Conservation (phyloP, 2,888 invertebrate species). For the Scrobipalpa costella region DNA sequence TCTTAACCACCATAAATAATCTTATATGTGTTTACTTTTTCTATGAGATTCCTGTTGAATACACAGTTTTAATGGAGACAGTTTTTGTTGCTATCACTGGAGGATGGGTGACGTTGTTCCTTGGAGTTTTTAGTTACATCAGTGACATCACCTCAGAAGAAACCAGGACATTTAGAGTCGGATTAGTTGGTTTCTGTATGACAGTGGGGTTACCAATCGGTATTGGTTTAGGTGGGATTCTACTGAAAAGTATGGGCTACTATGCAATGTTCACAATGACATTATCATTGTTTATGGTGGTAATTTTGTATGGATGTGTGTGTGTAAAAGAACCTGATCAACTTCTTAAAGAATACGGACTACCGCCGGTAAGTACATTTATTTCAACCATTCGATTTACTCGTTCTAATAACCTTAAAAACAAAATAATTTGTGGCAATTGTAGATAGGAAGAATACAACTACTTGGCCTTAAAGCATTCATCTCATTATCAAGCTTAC, state of each 20-base stretch:
- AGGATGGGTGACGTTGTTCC: slow-evolving; percentile 77
- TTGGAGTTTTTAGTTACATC: slow-evolving; percentile 82
- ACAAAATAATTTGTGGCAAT: no score
- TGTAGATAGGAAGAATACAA: no score
- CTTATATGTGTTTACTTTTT: slow-evolving; percentile 78
- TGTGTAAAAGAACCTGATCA: no score
- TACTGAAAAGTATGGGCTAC: slow-evolving; percentile 66
- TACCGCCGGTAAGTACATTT: neutral
- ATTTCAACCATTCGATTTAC: no score
- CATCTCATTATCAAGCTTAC: no score
- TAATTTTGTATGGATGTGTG: no score
- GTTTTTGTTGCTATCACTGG: slow-evolving; percentile 79
- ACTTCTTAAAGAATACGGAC: no score
- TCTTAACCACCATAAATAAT: slow-evolving; percentile 70
- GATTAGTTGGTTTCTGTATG: slow-evolving; percentile 80
- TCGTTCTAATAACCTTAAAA: no score
- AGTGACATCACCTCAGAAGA: slow-evolving; percentile 80
- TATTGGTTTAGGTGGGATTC: slow-evolving; percentile 76
- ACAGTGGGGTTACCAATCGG: slow-evolving; percentile 81
- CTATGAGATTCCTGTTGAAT: slow-evolving; percentile 75
- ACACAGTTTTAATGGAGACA: slow-evolving; percentile 76
- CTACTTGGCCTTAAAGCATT: no score
- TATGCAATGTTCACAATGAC: slow-evolving; percentile 60
- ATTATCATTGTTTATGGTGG: no score
- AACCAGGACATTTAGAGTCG: slow-evolving; percentile 81